A percentile compares a stretch with the other conserved stretches of the same genome.
These are phyloP conservation scores for Vespertilio murinus DNA, from an alignment of 2,797 vertebrate genomes.

Conservation along the genomic window DNA sequence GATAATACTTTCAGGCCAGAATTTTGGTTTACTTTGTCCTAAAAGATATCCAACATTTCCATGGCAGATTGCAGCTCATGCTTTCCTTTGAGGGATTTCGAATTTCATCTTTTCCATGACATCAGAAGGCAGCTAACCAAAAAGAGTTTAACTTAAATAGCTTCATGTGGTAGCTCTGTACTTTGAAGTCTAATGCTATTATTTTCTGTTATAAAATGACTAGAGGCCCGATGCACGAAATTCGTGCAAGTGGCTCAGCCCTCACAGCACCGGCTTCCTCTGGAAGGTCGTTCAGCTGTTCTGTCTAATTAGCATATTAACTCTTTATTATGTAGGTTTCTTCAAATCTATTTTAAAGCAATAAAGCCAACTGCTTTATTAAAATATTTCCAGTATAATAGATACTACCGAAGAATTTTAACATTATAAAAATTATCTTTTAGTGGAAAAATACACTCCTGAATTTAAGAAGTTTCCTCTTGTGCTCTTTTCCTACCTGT, in stretches of 20 bases:
- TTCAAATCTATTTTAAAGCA: slow-evolving; percentile 37
- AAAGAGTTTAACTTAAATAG: slow-evolving; percentile 66
- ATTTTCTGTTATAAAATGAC: background rate
- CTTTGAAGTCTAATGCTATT: slow-evolving; percentile 22
- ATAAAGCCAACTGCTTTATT: slow-evolving; percentile 32
- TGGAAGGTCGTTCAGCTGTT: too few relatives aligned
- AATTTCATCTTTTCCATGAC: slow-evolving; percentile 77
- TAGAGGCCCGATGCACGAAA: too few relatives aligned
- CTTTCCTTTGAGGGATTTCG: slow-evolving; percentile 69
- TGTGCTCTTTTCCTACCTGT: background rate
- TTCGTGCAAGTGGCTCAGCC: too few relatives aligned
- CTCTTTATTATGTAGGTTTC: background rate
- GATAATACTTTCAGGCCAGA: background rate
- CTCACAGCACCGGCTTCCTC: too few relatives aligned
- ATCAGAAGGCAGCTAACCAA: slow-evolving; percentile 68
- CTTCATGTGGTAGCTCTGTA: slow-evolving; percentile 60
- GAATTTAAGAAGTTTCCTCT: background rate
- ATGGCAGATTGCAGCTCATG: slow-evolving; percentile 51
- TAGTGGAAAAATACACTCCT: background rate
- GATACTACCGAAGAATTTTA: background rate
- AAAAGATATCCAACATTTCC: slow-evolving; percentile 62
- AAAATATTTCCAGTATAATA: background rate
- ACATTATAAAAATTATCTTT: slow-evolving; percentile 3
- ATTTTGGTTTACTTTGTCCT: slow-evolving; percentile 32
- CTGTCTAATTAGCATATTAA: too few relatives aligned